These are phyloP conservation scores for Aphelenchoides fujianensis DNA, from an alignment of 1,140 invertebrate genomes.

Conservation along the genomic window DNA sequence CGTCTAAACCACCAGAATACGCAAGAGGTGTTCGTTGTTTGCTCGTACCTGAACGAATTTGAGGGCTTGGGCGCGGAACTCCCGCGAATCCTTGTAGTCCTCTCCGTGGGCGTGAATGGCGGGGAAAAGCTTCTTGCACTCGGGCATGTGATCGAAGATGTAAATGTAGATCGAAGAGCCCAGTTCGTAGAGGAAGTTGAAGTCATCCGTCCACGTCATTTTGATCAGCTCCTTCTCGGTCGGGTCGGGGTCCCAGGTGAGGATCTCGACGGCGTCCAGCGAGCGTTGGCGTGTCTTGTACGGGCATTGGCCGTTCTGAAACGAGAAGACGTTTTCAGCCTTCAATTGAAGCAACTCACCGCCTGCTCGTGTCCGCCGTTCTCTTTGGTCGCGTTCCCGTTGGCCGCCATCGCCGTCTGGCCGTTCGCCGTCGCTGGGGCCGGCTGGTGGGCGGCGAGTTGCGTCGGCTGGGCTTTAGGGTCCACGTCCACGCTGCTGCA, in stretches of 20 bases:
- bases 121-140: conserved; percentile 57
- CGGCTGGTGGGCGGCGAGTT: no score
- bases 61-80: conserved; percentile 56
- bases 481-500: no score
- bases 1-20: conserved; percentile 47
- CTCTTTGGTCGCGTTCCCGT: no score
- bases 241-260: conserved; percentile 41
- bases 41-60: conserved; percentile 56
- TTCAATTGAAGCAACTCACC: no score
- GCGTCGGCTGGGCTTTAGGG: no score
- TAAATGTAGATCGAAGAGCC: conserved; percentile 55
- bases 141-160: conserved; percentile 57
- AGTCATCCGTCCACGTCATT: conserved; percentile 60
- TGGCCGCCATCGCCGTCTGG: no score
- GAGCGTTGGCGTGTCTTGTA: conserved; percentile 17
- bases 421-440: no score
- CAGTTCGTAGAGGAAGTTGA: conserved; percentile 60
- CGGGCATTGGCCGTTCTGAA: no score
- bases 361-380: no score
- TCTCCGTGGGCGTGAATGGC: conserved; percentile 55
- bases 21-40: conserved; percentile 11
- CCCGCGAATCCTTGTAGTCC: conserved; percentile 47
- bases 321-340: no score
- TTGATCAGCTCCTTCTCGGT: conserved; percentile 55
- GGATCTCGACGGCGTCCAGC: conserved; percentile 17